Percentiles rank a stretch among this genome's conserved stretches.
phyloP scores from a whole-genome alignment of 1,140 invertebrate species.

The Camponotus vicinus region DNA sequence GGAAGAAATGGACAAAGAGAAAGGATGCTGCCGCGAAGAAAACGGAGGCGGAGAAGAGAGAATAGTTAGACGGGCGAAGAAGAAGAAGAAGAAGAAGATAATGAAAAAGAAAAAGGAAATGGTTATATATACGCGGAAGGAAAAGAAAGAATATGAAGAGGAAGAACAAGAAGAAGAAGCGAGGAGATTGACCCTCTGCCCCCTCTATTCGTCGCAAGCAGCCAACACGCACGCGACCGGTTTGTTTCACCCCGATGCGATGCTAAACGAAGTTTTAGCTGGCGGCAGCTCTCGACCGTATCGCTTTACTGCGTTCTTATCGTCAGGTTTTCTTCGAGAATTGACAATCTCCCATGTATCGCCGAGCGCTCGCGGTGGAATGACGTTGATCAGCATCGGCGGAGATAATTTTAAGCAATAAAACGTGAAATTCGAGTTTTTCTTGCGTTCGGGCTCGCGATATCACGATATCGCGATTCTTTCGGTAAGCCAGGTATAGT shows the following conservation, averaged over 20 bases:
- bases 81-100: slow-evolving; percentile 68
- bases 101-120: slow-evolving; percentile 70
- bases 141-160: slow-evolving; percentile 72
- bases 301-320: slow-evolving; percentile 65
- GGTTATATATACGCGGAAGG: slow-evolving; percentile 65
- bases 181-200: slow-evolving; percentile 85
- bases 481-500: background rate
- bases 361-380: slow-evolving; percentile 24
- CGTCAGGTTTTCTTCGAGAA: slow-evolving; percentile 61
- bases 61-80: slow-evolving; percentile 57
- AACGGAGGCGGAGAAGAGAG: slow-evolving; percentile 43
- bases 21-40: slow-evolving; percentile 54
- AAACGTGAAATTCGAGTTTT: slow-evolving; percentile 33
- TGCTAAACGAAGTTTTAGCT: slow-evolving; percentile 83
- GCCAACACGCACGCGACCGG: slow-evolving; percentile 83
- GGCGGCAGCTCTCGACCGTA: slow-evolving; percentile 78
- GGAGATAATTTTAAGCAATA: slow-evolving; percentile 45
- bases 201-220: slow-evolving; percentile 78
- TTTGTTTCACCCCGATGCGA: slow-evolving; percentile 83
- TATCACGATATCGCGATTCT: slow-evolving; percentile 25
- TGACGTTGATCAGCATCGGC: slow-evolving; percentile 32
- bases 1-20: slow-evolving; percentile 59
- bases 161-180: slow-evolving; percentile 63
- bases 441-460: background rate
- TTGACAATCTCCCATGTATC: slow-evolving; percentile 57